Conservation (phyloP, 37 sponge, comb jelly and placozoan genomes). For the Halisarca cf. caerulea region DNA sequence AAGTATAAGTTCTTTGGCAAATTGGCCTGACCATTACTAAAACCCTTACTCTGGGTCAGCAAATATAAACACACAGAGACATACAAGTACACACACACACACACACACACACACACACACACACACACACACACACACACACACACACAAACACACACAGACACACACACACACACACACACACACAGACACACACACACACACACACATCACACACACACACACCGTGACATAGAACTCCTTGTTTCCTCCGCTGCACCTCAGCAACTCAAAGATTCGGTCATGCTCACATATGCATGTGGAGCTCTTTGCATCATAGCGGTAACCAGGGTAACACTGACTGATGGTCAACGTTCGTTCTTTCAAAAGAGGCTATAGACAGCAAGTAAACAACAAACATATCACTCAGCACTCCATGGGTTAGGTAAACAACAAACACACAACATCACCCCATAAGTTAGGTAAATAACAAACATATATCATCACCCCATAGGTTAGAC, state of each 20-base stretch:
- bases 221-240: constrained; percentile 2
- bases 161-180: not conserved
- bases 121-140: constrained; percentile 13
- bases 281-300: not conserved
- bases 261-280: not conserved
- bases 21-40: too few relatives aligned
- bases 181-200: constrained; percentile 1
- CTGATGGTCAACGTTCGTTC: not conserved
- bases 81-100: constrained; percentile 4
- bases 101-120: not conserved
- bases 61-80: not conserved
- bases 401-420: too few relatives aligned
- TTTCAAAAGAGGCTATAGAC: not conserved
- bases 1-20: too few relatives aligned
- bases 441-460: too few relatives aligned
- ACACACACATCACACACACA: constrained; percentile 14
- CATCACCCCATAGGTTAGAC: too few relatives aligned
- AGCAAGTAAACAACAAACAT: too few relatives aligned
- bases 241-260: not conserved
- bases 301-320: not conserved
- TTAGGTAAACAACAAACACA: too few relatives aligned
- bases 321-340: constrained; percentile 9
- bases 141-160: not conserved
- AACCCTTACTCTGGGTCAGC: too few relatives aligned
- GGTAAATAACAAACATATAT: too few relatives aligned